Base-by-base conservation (phyloP, 2,888 invertebrate genomes). In the Colostygia pectinataria region DNA sequence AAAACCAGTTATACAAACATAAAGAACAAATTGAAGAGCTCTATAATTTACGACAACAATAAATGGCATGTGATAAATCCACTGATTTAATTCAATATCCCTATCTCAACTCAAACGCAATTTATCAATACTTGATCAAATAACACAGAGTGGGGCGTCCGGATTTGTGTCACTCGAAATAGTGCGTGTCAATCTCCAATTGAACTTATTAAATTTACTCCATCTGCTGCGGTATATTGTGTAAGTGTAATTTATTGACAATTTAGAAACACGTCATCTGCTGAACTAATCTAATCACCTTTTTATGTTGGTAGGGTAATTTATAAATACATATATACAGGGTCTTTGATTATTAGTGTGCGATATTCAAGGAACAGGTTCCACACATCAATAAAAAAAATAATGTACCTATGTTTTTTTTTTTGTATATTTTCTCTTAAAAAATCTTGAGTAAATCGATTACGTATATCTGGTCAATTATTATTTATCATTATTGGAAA, bases 171-270 rank as follows among this genome's bases (percentile, higher is more conserved):
- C 71, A 66, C 60, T 69, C 54, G 60, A 74, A 80, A 77, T 78
- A 68, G 74, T 57, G 69, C 76, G 73, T 77, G 87, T 84, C 85
- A 83, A 82, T 71, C 75, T 69, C 68, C 79, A 83, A 82, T 86
- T 88, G 84, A 82, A 82, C 83, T 80, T 81, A 83, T 83, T 83
- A 77, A 78, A 81, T 80, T 76, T 75, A 76, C 67, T 71, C 56
- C 66, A 71, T 69, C 71, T 64, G 68, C 66, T 65, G 62, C 65
- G 55, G 61, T 56, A 57, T 59, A 73, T n/a, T 8, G n/a, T n/a
- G n/a, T 12, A 74, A 83, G 60, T 58, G 76, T 79, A 78, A 84
- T 63, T 80, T 80, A 84, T 83, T 66, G 62, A 58, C 57, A 54
- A 61, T 60, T 63, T 50, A 38, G 37, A 38, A 51, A 49, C 45